These are phyloP conservation scores for Machimus atricapillus DNA, from an alignment of 2,888 invertebrate genomes.

Conservation along the genomic window DNA sequence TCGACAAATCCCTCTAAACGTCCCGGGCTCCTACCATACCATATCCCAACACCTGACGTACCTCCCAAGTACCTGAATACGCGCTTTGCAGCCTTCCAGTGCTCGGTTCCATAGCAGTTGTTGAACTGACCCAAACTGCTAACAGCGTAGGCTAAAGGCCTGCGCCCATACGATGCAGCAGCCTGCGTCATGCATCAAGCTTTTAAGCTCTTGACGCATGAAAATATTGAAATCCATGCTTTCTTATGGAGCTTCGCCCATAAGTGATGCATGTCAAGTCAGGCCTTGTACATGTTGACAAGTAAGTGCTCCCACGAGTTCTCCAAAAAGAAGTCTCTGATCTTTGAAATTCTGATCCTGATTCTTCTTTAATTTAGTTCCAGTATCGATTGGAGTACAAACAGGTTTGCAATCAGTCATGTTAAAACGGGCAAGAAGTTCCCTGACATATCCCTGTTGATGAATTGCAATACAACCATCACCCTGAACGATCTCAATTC, in stretches of 20 bases:
- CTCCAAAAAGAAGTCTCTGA: conserved; percentile 24
- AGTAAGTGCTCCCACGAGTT: conserved; percentile 45
- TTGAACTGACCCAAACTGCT: conserved; percentile 46
- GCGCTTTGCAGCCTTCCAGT: conserved; percentile 46
- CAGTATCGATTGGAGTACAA: conserved; percentile 22
- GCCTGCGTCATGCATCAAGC: too few species aligned
- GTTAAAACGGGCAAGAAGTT: neutral
- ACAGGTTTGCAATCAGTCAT: neutral
- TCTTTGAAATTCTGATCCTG: neutral
- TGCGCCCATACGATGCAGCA: too few species aligned
- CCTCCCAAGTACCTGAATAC: conserved; percentile 36
- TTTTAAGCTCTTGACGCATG: too few species aligned
- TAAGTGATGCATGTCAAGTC: conserved; percentile 44
- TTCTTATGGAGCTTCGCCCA: too few species aligned
- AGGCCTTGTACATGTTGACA: conserved; percentile 41
- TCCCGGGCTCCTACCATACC: too few species aligned
- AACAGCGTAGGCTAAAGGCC: too few species aligned
- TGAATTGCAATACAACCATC: too few species aligned
- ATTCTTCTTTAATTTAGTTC: neutral
- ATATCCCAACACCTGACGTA: conserved; percentile 18
- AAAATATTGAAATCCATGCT: too few species aligned
- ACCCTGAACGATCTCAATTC: too few species aligned
- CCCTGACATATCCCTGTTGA: too few species aligned
- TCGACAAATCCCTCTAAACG: conserved; percentile 46
- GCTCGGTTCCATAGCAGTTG: conserved; percentile 48